Percentiles rank a stretch among this genome's conserved stretches.
Conservation (phyloP, 53 echinoderm and acorn worm species). For the Hippasteria phrygiana region DNA sequence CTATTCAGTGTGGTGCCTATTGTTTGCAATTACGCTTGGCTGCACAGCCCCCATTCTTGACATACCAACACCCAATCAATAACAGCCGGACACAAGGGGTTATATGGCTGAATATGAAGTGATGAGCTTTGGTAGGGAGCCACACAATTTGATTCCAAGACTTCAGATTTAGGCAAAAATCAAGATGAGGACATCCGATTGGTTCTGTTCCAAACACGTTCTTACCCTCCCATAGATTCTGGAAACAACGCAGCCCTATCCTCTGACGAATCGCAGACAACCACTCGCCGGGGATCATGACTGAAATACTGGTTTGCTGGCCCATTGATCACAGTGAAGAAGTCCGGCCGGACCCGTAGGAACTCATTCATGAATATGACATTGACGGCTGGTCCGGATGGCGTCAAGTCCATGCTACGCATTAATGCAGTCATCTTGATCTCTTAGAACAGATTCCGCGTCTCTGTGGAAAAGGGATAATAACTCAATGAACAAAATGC, state of each 20-base stretch:
- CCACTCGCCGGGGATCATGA: not conserved
- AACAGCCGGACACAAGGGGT: no score
- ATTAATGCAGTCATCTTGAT: not conserved
- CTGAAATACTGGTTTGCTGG: not conserved
- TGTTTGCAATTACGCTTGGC: no score
- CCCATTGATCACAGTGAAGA: not conserved
- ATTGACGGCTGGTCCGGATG: not conserved
- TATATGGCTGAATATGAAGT: no score
- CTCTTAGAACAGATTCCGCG: no score
- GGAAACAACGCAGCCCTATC: not conserved
- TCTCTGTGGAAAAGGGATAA: no score
- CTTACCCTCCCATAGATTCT: slow-evolving; percentile 11
- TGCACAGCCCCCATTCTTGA: no score
- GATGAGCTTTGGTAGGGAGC: no score
- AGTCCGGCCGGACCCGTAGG: not conserved
- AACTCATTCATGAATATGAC: not conserved
- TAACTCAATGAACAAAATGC: no score
- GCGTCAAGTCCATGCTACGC: not conserved
- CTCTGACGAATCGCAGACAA: not conserved
- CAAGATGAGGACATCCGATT: not conserved
- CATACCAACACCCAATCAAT: no score
- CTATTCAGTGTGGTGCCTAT: no score
- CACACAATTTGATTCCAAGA: no score
- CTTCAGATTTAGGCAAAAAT: no score
- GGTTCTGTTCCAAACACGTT: not conserved